phyloP scores from a whole-genome alignment of 2,797 vertebrate genomes.

The Onychomys arenicola region DNA sequence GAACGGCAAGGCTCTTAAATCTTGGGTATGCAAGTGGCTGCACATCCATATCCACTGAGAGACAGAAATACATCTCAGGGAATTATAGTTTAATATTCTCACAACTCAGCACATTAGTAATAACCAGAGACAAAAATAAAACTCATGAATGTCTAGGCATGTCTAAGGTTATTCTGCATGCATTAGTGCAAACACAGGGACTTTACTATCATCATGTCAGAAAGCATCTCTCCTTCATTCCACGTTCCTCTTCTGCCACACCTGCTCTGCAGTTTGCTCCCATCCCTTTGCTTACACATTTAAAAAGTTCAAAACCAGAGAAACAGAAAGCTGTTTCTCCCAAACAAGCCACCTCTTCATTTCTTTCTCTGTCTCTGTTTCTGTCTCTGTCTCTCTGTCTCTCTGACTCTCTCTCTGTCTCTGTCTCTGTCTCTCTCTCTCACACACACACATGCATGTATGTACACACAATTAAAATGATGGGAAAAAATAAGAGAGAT shows the following conservation, averaged over 20 bases:
- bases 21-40: constrained; percentile 74
- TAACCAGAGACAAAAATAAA: constrained; percentile 85
- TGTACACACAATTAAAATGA: not conserved
- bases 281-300: constrained; percentile 64
- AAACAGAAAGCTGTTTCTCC: not conserved
- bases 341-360: not conserved
- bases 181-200: constrained; percentile 81
- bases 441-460: not conserved
- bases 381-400: too few relatives aligned
- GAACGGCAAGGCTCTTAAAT: constrained; percentile 62
- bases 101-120: constrained; percentile 86
- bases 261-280: not conserved
- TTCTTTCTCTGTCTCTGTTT: not conserved
- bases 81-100: constrained; percentile 76
- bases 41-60: constrained; percentile 71
- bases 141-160: constrained; percentile 85
- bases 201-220: constrained; percentile 75
- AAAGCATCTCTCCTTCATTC: constrained; percentile 51
- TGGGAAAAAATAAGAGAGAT: not conserved
- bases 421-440: too few relatives aligned
- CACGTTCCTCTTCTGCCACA: not conserved
- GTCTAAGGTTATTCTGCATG: constrained; percentile 85
- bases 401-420: too few relatives aligned
- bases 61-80: constrained; percentile 83
- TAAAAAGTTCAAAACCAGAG: constrained; percentile 65